These are phyloP conservation scores for Pseudolycoriella hygida DNA, from an alignment of 2,888 invertebrate species.

Conservation along the genomic window DNA sequence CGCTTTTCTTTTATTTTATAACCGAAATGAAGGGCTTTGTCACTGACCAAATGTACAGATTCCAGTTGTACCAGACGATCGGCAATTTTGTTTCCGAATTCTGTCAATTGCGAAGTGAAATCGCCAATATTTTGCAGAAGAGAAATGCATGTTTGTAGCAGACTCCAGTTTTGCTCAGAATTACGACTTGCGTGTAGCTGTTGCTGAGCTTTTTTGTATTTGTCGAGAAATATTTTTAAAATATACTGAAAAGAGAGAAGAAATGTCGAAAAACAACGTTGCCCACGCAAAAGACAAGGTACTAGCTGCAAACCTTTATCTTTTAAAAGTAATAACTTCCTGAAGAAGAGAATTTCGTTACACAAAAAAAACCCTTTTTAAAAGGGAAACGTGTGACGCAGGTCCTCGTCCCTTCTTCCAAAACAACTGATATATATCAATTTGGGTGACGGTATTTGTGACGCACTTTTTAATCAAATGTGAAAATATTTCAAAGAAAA, in stretches of 20 bases:
- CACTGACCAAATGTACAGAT: not conserved
- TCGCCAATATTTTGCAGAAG: slow-evolving; percentile 47
- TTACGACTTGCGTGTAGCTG: slow-evolving; percentile 39
- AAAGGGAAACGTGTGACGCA: too few species aligned
- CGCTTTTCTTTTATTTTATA: slow-evolving; percentile 12
- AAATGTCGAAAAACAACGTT: too few species aligned
- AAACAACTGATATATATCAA: too few species aligned
- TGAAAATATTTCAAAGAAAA: too few species aligned
- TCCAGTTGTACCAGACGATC: slow-evolving; percentile 32
- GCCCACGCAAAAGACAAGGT: too few species aligned
- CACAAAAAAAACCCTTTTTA: too few species aligned
- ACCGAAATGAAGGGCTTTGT: slow-evolving; percentile 10
- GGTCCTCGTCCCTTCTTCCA: too few species aligned
- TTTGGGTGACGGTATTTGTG: too few species aligned
- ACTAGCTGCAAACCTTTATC: too few species aligned
- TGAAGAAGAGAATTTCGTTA: too few species aligned
- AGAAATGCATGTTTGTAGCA: slow-evolving; percentile 47
- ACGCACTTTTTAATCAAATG: too few species aligned
- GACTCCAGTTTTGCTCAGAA: slow-evolving; percentile 46
- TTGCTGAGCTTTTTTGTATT: slow-evolving; percentile 42
- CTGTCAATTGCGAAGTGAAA: slow-evolving; percentile 43
- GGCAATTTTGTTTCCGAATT: slow-evolving; percentile 45
- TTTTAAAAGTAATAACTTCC: too few species aligned
- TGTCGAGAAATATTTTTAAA: slow-evolving; percentile 44
- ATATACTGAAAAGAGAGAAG: slow-evolving; percentile 34